These are phyloP conservation scores for Thaumatotibia leucotreta DNA, from an alignment of 1,140 invertebrate species.

Conservation along the genomic window DNA sequence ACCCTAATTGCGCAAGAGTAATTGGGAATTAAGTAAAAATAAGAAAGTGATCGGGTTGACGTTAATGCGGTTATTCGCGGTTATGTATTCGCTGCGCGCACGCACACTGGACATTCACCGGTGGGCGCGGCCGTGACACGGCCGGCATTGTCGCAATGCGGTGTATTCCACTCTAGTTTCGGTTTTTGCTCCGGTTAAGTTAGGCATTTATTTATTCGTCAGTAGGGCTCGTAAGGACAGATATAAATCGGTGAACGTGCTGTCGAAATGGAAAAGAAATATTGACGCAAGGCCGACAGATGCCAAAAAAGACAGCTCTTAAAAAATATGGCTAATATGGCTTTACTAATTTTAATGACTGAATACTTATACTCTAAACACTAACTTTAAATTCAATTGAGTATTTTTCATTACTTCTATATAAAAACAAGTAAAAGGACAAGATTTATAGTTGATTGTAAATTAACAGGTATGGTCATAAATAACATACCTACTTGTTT, in stretches of 20 bases:
- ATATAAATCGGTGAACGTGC: background rate
- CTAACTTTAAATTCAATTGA: too few species aligned
- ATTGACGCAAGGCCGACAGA: background rate
- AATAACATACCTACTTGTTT: too few species aligned
- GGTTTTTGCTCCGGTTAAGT: constrained; percentile 3
- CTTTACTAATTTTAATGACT: too few species aligned
- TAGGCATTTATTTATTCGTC: background rate
- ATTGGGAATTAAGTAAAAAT: constrained; percentile 13
- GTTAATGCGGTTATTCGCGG: constrained; percentile 1
- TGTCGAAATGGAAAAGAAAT: background rate
- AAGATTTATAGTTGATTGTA: too few species aligned
- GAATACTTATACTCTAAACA: too few species aligned
- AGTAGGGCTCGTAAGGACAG: background rate
- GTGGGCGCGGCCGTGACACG: constrained; percentile 63
- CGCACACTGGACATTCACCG: constrained; percentile 54
- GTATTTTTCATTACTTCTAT: too few species aligned
- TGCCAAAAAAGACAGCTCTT: background rate
- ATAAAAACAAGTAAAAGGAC: too few species aligned
- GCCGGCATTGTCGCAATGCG: constrained; percentile 58
- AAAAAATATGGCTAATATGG: too few species aligned
- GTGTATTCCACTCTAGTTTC: constrained; percentile 11
- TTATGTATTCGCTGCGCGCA: constrained; percentile 37
- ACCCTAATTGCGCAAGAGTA: background rate
- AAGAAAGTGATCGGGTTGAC: constrained; percentile 11
- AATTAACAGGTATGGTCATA: too few species aligned